phyloP scores from a whole-genome alignment of 35 echinoderm and acorn worm species.

The Anneissia japonica region DNA sequence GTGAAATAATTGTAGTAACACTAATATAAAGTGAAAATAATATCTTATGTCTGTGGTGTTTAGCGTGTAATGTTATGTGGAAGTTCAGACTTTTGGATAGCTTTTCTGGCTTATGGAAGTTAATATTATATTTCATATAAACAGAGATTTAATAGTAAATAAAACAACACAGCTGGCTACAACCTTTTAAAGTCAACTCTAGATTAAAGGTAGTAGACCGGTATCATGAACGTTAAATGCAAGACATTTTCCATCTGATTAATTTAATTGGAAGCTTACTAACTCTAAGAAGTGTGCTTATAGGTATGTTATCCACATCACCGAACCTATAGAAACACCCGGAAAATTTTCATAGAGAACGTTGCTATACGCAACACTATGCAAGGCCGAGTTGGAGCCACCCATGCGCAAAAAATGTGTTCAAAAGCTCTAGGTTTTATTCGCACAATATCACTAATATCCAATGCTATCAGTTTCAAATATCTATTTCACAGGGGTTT shows the following conservation, averaged over 20 bases:
- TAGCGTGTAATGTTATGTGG: too few relatives aligned
- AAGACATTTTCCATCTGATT: neutral
- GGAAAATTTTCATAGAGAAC: neutral
- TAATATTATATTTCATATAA: neutral
- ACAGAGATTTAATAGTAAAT: neutral
- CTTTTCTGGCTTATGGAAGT: neutral
- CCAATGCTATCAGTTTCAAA: neutral
- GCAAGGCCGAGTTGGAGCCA: neutral
- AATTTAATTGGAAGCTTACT: neutral
- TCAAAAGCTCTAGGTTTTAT: neutral
- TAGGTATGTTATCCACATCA: neutral
- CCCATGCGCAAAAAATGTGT: neutral
- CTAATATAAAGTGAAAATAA: too few relatives aligned
- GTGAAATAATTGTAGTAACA: too few relatives aligned
- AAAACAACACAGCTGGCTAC: neutral
- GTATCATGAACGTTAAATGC: neutral
- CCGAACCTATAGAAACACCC: neutral
- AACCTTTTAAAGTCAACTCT: neutral
- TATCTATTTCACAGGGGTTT: neutral
- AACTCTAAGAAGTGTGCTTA: neutral
- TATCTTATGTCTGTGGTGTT: too few relatives aligned
- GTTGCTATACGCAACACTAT: neutral
- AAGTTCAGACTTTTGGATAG: neutral
- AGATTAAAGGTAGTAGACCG: neutral
- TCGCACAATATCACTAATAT: neutral